A percentile compares a stretch with the other conserved stretches of the same genome.
These are phyloP conservation scores for Cactoblastis cactorum DNA, from an alignment of 2,888 invertebrate species.

Conservation along the genomic window DNA sequence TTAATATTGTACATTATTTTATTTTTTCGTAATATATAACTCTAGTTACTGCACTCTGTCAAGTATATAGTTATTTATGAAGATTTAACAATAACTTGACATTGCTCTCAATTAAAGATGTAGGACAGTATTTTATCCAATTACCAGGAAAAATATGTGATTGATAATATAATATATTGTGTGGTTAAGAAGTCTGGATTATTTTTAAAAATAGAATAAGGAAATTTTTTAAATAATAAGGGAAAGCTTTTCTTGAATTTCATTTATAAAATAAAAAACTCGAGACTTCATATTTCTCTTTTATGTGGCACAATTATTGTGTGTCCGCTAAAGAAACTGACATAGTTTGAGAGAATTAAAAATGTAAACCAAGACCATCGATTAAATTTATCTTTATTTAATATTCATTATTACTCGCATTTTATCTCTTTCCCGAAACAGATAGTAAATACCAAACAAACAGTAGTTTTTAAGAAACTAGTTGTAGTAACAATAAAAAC, in stretches of 20 bases:
- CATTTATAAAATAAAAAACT: too few species aligned
- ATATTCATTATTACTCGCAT: background rate
- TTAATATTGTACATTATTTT: too few species aligned
- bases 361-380: background rate
- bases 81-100: slow-evolving; percentile 15
- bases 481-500: background rate
- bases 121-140: slow-evolving; percentile 4
- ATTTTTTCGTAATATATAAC: too few species aligned
- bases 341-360: background rate
- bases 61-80: background rate
- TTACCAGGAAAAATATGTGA: background rate
- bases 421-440: background rate
- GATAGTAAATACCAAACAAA: background rate
- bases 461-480: too few species aligned
- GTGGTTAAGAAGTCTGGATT: background rate
- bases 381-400: background rate
- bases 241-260: too few species aligned
- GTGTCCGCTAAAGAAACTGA: too few species aligned
- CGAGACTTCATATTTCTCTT: too few species aligned
- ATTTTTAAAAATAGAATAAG: background rate
- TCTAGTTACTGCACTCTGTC: background rate
- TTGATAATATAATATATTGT: background rate
- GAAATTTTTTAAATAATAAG: too few species aligned
- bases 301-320: too few species aligned
- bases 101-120: slow-evolving; percentile 23